These are phyloP conservation scores for Ptilodon capucinus DNA, from an alignment of 2,888 invertebrate species.

Conservation along the genomic window DNA sequence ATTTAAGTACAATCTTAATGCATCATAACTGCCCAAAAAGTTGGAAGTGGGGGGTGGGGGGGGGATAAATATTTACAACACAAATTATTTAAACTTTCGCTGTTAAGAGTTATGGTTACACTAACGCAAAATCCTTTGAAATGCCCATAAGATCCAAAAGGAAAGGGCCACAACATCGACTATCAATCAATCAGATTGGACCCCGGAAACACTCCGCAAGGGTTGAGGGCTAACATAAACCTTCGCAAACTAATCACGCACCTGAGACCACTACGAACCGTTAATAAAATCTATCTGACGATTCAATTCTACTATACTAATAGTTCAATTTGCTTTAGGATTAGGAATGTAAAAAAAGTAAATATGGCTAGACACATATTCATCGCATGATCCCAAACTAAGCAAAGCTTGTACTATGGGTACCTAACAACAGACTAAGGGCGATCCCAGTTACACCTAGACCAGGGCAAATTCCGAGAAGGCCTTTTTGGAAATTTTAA, in stretches of 20 bases:
- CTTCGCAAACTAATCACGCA: background rate
- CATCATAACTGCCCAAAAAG: too few relatives aligned
- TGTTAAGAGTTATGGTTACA: constrained; percentile 5
- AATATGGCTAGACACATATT: too few relatives aligned
- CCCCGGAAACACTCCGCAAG: background rate
- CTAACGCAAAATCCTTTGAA: background rate
- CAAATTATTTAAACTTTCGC: background rate
- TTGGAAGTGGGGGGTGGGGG: too few relatives aligned
- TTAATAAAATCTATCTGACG: background rate
- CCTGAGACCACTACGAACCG: background rate
- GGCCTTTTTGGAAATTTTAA: too few relatives aligned
- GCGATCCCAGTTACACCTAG: too few relatives aligned
- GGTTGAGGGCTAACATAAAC: background rate
- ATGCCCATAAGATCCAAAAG: background rate
- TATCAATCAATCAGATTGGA: background rate
- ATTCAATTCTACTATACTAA: constrained; percentile 2
- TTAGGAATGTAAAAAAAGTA: too few relatives aligned
- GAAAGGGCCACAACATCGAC: background rate
- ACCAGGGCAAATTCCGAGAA: too few relatives aligned
- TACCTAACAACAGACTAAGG: too few relatives aligned
- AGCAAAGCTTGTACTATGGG: too few relatives aligned
- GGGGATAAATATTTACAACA: too few relatives aligned
- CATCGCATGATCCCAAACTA: too few relatives aligned
- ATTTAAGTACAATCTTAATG: too few relatives aligned
- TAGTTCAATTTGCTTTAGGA: background rate